Base-by-base conservation (phyloP, 2,113 vertebrate genomes). In the Pterophyllum scalare region DNA sequence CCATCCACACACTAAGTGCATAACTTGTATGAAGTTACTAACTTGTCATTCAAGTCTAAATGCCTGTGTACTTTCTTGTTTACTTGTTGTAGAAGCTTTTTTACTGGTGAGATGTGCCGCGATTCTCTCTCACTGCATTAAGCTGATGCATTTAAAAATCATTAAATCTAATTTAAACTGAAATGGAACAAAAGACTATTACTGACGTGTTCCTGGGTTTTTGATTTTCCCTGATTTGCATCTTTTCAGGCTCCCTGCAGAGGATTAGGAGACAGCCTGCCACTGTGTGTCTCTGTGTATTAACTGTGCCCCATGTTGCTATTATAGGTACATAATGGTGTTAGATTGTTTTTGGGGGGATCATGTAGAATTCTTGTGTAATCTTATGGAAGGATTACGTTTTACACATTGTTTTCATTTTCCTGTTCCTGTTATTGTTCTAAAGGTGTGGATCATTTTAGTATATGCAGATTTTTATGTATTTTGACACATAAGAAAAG, bases 151-250 rank as follows among this genome's bases (percentile, higher is more conserved):
- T 72, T 72, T 72, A 54, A 72, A 72, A 54, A 72, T n/a, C 65
- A 72, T 72, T 72, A 72, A 72, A 72, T 72, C 24, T 72, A 72
- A 72, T 72, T 72, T 20, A 52, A 52, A 52, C 43, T 20, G 65
- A 72, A 72, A 72, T 72, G 10, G 43, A 72, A 72, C 65, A 31
- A 52, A 72, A 52, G 43, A 52, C 43, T 13, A 72, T 72, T 72
- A 54, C 46, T 72, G 46, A 33, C 0, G 2, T 72, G 24, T 52
- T 72, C 67, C 19, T 54, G 46, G 67, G 46, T 72, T 72, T 28
- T 72, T 54, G 67, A 54, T 72, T 72, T 72, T 6, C 26, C 46
- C 46, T 10, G 7, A 72, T 54, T 54, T 54, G 46, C 46, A 72
- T 72, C 46, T 72, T 33, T 54, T 33, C 19, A n/a, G 46, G 46